Percentiles rank a stretch among this genome's conserved stretches.
Evolutionary conservation across 2,113 vertebrate genomes (phyloP).

Genomic region (Oxyura jamaicensis): DNA sequence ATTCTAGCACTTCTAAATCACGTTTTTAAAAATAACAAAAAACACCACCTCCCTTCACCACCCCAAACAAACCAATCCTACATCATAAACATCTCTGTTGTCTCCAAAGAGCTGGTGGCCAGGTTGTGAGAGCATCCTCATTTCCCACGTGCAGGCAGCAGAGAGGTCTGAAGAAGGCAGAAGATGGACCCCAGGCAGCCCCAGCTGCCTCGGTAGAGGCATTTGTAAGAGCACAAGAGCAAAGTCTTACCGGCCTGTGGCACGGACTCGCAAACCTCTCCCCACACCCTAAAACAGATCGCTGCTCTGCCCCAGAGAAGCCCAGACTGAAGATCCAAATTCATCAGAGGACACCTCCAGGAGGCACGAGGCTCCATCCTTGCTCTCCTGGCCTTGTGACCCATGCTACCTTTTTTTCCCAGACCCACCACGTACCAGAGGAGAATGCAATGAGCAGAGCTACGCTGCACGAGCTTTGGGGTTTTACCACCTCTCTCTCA

Average conservation of each 20-base stretch:
- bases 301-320: background rate
- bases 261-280: background rate
- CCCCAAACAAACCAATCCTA: background rate
- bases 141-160: background rate
- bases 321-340: background rate
- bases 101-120: background rate
- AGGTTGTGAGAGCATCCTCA: background rate
- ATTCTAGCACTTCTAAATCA: background rate
- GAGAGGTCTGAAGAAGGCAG: background rate
- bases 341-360: background rate
- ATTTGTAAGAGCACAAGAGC: background rate
- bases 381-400: background rate
- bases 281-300: background rate
- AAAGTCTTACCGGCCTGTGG: background rate
- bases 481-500: background rate
- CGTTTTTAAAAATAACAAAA: background rate
- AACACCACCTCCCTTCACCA: accelerated
- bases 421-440: background rate
- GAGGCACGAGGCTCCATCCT: conserved; percentile 4
- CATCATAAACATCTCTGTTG: accelerated
- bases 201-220: background rate
- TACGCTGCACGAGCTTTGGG: accelerated
- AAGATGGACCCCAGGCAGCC: background rate
- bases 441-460: background rate
- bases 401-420: background rate